phyloP scores from a whole-genome alignment of 1,140 invertebrate species.

The Pseudachorutes palmiensis region DNA sequence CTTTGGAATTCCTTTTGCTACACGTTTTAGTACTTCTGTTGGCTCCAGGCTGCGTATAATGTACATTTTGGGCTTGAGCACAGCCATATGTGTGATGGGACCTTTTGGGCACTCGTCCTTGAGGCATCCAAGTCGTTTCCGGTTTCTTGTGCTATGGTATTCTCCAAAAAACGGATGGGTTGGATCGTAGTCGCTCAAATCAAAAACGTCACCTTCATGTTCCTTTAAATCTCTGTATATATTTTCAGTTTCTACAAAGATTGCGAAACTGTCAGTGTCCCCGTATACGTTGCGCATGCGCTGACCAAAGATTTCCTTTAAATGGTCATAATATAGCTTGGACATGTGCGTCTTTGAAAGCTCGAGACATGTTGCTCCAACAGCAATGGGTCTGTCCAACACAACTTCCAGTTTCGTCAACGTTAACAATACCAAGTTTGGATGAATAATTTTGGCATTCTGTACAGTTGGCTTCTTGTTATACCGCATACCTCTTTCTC shows the following conservation, averaged over 20 bases:
- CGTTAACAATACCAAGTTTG: constrained; percentile 42
- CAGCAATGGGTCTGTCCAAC: constrained; percentile 44
- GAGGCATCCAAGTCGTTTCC: neutral
- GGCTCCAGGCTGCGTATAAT: neutral
- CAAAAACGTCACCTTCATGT: neutral
- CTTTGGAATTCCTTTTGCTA: neutral
- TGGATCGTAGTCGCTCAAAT: neutral
- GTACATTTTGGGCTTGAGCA: neutral
- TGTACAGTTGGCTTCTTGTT: constrained; percentile 41
- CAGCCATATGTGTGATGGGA: neutral
- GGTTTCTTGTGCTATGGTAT: neutral
- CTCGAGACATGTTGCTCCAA: constrained; percentile 43
- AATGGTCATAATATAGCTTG: constrained; percentile 1
- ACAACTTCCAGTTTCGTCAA: constrained; percentile 38
- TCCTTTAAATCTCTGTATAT: constrained; percentile 16
- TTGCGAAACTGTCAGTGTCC: constrained; percentile 18
- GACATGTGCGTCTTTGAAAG: constrained; percentile 38
- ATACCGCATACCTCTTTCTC: neutral
- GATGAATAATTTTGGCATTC: constrained; percentile 40
- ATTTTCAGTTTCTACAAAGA: constrained; percentile 12
- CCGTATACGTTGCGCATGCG: neutral
- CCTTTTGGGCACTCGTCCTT: neutral
- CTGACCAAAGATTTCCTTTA: neutral
- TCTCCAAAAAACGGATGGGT: neutral
- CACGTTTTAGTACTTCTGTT: neutral